Percentiles rank a stretch among this genome's conserved stretches.
phyloP scores from a whole-genome alignment of 2,113 vertebrate species.

The Bettongia penicillata region DNA sequence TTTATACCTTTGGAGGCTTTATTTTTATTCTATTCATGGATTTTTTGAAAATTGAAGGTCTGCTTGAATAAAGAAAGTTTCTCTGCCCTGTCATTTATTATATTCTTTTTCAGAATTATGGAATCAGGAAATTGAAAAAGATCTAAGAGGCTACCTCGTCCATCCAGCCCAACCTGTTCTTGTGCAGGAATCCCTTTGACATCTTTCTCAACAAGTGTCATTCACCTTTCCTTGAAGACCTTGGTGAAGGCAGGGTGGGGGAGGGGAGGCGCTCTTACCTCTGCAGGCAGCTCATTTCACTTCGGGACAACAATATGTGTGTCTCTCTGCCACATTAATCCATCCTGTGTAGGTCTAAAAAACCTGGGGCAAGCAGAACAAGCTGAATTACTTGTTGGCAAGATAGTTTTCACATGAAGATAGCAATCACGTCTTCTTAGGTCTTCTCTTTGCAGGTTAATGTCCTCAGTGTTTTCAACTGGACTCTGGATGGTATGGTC shows the following conservation, averaged over 20 bases:
- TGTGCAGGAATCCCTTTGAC: neutral
- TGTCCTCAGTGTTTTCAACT: neutral
- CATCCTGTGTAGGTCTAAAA: neutral
- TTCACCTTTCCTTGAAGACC: neutral
- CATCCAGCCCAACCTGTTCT: neutral
- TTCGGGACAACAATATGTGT: neutral
- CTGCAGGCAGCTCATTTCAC: neutral
- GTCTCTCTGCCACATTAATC: neutral
- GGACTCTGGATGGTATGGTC: neutral
- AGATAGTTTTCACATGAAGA: neutral
- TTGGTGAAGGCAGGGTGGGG: neutral
- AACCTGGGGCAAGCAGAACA: neutral
- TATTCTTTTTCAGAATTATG: neutral
- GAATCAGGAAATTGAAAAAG: neutral
- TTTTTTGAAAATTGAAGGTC: neutral
- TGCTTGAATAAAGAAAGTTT: neutral
- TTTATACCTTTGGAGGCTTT: neutral
- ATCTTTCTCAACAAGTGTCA: neutral
- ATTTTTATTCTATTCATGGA: neutral
- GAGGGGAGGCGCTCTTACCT: neutral
- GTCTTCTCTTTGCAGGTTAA: neutral
- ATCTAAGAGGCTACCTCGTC: neutral
- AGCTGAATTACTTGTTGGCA: neutral
- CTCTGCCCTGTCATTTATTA: neutral
- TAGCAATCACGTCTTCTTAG: neutral